Base-by-base conservation (phyloP, 2,888 invertebrate genomes). In the Coremacera marginata region DNA sequence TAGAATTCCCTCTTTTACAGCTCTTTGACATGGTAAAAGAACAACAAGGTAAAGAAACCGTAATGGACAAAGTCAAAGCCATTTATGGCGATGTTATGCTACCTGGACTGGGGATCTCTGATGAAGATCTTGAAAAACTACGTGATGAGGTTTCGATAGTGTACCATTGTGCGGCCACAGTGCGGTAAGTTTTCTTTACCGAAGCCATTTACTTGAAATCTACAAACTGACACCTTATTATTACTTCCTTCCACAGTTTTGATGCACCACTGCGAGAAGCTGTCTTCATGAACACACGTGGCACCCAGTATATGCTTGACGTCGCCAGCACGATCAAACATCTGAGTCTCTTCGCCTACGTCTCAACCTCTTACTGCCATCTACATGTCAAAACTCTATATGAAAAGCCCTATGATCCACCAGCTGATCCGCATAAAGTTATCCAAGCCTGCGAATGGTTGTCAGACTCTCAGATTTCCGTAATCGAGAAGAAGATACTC, bases 321-420 rank as follows among this genome's bases (percentile, higher is more conserved):
- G 88, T 99, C 75, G 97, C 95, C 70, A 94, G 93, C 85, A 91
- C 92, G 81, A 92, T 94, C 86, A 94, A 94, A 85, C 92, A 95
- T 8, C 90, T 99, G 65, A 90, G 93, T 90, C 95, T 94, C 77
- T 89, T 89, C 70, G 88, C 87, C 19, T 88, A 98, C 88, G 92
- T 97, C 7, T 97, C 97, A 2, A 97, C 98, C 0, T 94, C 97
- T 0, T 98, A 97, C 89, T 96, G 97, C 84, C 98, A 98, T 87
- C 92, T 98, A 77, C 93, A 96, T 84, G 93, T 95, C 86, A 93
- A 93, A 80, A 91, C 95, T 3, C 89, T 98, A 25, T 93, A 94
- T 81, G 98, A 98, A 89, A 94, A 93, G 84, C 92, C 96, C 0
- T 98, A 98, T 88, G 94, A 95, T 3, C 94, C 96, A 0, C 95